A percentile compares a stretch with the other conserved stretches of the same genome.
phyloP scores from a whole-genome alignment of 1,140 invertebrate genomes.

The Procambarus clarkii region DNA sequence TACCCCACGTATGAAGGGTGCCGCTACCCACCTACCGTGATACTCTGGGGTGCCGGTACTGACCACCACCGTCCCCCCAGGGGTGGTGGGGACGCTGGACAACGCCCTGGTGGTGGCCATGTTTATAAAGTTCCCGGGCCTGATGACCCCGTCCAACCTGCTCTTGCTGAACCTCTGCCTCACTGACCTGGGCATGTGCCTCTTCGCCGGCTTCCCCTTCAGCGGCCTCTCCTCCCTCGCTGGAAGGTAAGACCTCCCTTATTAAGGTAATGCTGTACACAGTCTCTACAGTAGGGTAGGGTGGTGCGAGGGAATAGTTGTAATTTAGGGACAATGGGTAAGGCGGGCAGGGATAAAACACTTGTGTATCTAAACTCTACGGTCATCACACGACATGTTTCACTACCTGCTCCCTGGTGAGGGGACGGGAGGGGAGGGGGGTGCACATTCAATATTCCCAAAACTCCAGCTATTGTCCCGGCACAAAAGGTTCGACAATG shows the following conservation, averaged over 20 bases:
- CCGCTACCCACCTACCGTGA: too few relatives aligned
- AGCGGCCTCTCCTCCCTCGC: conserved; percentile 69
- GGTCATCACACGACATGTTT: neutral
- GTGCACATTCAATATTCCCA: too few relatives aligned
- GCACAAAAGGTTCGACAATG: too few relatives aligned
- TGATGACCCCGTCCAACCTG: conserved; percentile 72
- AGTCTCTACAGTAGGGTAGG: too few relatives aligned
- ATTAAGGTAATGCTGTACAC: too few relatives aligned
- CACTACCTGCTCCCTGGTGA: too few relatives aligned
- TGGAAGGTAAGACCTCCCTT: conserved; percentile 26
- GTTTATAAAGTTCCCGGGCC: conserved; percentile 70
- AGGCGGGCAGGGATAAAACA: neutral
- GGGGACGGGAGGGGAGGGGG: too few relatives aligned
- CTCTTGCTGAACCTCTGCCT: conserved; percentile 73
- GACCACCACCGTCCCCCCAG: conserved; percentile 19
- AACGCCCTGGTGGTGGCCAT: conserved; percentile 72
- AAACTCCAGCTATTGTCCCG: too few relatives aligned
- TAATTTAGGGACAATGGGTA: too few relatives aligned
- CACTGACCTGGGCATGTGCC: conserved; percentile 71
- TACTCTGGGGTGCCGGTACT: too few relatives aligned
- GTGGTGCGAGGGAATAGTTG: too few relatives aligned
- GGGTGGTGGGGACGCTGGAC: conserved; percentile 73
- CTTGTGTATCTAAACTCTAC: neutral
- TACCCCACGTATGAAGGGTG: too few relatives aligned
- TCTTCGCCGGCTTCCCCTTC: conserved; percentile 73